These are phyloP conservation scores for Matsumyia berberina DNA, from an alignment of 2,888 invertebrate species.

Conservation along the genomic window DNA sequence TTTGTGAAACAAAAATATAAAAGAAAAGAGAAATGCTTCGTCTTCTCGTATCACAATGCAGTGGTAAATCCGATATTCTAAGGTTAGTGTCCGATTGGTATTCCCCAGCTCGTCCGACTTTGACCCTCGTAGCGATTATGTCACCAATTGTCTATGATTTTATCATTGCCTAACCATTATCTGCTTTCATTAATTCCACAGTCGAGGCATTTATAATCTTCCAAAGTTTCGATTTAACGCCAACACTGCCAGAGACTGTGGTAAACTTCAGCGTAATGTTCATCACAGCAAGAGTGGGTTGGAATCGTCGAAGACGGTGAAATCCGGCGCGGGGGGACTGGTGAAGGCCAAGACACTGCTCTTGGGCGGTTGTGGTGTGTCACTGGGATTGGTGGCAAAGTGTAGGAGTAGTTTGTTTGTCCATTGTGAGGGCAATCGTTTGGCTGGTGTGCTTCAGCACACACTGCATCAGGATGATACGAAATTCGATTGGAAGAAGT, in stretches of 20 bases:
- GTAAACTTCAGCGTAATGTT: constrained; percentile 49
- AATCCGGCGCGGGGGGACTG: constrained; percentile 31
- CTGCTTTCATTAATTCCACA: constrained; percentile 77
- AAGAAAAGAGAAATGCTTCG: constrained; percentile 79
- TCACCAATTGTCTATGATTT: constrained; percentile 75
- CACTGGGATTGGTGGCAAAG: constrained; percentile 79
- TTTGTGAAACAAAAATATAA: too few species aligned
- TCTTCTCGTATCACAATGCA: constrained; percentile 79
- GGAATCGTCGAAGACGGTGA: constrained; percentile 24
- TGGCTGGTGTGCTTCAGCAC: constrained; percentile 80
- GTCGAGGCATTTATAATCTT: constrained; percentile 70
- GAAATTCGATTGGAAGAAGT: constrained; percentile 91
- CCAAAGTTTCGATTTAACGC: constrained; percentile 68
- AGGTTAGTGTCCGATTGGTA: constrained; percentile 77
- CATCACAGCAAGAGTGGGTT: constrained; percentile 33
- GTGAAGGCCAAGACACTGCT: constrained; percentile 78
- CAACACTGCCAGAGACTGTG: constrained; percentile 71
- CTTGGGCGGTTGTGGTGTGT: constrained; percentile 80
- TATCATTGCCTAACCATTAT: constrained; percentile 51
- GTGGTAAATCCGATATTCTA: constrained; percentile 78
- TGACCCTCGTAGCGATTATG: constrained; percentile 77
- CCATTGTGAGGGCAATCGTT: constrained; percentile 81
- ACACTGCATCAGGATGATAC: constrained; percentile 85
- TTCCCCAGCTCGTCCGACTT: constrained; percentile 48
- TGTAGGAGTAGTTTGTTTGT: constrained; percentile 77